Base-by-base conservation (phyloP, 2,888 invertebrate species). In the Incurvaria masculella region DNA sequence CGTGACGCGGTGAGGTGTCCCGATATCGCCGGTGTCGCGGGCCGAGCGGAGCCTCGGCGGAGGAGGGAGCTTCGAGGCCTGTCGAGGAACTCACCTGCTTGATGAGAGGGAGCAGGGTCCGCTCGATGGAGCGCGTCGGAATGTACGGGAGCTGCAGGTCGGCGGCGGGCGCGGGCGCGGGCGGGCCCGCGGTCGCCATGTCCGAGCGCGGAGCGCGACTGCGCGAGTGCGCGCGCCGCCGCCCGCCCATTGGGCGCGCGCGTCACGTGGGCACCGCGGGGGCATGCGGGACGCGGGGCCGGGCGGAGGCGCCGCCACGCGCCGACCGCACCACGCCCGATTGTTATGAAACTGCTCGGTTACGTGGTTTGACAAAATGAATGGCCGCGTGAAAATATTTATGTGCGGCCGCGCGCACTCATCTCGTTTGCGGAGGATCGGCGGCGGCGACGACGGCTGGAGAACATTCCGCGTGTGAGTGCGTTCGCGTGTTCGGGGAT, bases 51-150 rank as follows among this genome's bases (percentile, higher is more conserved):
- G 3, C 33, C 8, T 3, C 14, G 33, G 33, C 6, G 33, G 6
- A 23, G 23, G 10, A 23, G 23, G 23, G 5, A 23, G 23, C 23
- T 4, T 4, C 23, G 23, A 6, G 23, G 5, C 23, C 23, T 23
- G 23, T 10, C 5, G 14, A 33, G 33, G n/a, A n/a, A 57, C 72
- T 61, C 87, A 95, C 95, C 92, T 95, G 94, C 76, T 92, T 93
- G 66, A 95, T 90, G 72, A 95, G 86, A 61, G 95, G 95, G 68
- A 94, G 88, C 63, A 95, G 85, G 61, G 94, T 94, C 80, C 91
- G 90, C 81, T 95, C 95, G 79, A 95, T 91, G 76, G 94, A 94
- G 83, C 89, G 91, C 64, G 94, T 94, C 79, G 90, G 89, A 70
- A 95, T 94, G 81, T 92, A 91, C 72, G 91, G 70, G 64, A 79